Evolutionary conservation across 2,113 vertebrate species (phyloP).

Genomic region (Gallinago undulata): DNA sequence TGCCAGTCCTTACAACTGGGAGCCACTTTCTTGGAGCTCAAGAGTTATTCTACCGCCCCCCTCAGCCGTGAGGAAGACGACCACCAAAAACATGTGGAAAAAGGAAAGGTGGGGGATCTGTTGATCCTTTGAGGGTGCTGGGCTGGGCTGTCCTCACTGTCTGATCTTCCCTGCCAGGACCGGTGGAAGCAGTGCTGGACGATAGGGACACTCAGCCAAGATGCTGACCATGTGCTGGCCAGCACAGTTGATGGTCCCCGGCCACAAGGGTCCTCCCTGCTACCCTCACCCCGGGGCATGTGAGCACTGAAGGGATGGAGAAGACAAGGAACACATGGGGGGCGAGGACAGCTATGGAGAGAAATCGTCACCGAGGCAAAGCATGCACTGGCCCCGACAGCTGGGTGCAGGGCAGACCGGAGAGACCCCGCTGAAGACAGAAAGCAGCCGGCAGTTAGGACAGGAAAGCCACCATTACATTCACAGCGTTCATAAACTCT

Average conservation of each 20-base stretch:
- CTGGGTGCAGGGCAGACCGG: neutral
- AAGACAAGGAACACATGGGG: neutral
- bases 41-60: neutral
- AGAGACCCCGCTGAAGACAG: neutral
- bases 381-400: neutral
- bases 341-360: neutral
- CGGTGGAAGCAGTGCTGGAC: neutral
- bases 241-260: neutral
- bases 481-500: slow-evolving; percentile 75
- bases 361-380: neutral
- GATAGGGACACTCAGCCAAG: neutral
- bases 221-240: neutral
- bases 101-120: neutral
- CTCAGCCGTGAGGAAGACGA: neutral
- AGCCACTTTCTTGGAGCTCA: neutral
- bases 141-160: neutral
- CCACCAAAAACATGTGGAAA: neutral
- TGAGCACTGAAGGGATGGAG: neutral
- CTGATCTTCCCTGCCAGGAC: neutral
- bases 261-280: neutral
- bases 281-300: neutral
- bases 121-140: neutral
- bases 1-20: neutral
- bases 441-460: slow-evolving; percentile 4
- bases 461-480: slow-evolving; percentile 77